Evolutionary conservation across 2,113 vertebrate genomes (phyloP), one percentile per base, ranked within the genome.

Genomic region (Motacilla alba): DNA sequence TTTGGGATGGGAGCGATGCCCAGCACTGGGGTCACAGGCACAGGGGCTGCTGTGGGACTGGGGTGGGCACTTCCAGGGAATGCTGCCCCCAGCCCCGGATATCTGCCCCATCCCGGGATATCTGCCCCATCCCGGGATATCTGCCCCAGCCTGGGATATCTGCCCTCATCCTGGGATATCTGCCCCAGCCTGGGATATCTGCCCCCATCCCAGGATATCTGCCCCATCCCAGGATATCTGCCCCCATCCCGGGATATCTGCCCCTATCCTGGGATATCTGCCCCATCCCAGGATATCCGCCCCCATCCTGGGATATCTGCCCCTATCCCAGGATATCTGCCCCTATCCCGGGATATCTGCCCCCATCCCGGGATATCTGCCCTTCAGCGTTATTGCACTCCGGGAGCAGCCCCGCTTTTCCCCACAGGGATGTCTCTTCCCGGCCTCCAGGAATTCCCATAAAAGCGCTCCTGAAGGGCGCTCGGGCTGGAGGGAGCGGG

Each of bases 1-100:
- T 39, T 49, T 18, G 79, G 58, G 53, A 26, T 26, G 5, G 7
- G 10, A 37, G n/a, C 2, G 23, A 10, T 37, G n/a, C n/a, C 56
- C 58, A 59, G n/a, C 58, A 6, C n/a, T 9, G 78, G 58, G 52
- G 3, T 37, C 50, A 1, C 37, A 8, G 9, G 16, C 11, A 2
- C 50, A 6, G 44, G 50, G 41, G 30, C 1, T 15, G 0, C 78
- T 14, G 39, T 1, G 4, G 49, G 60, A 3, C 31, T 11, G 74
- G 31, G 37, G 3, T 0, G 9, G 59, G 39, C 26, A 2, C 11
- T 30, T 13, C 58, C 10, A 0, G 2, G 5, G 2, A 9, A 60
- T 4, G 1, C 31, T 74, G 44, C 21, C 44, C 10, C 8, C 68
- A 35, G 7, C 53, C 53, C 31, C 30, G 69, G 30, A 20, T 44